Base-by-base conservation (phyloP, 2,888 invertebrate species). In the Oscheius sp. region DNA sequence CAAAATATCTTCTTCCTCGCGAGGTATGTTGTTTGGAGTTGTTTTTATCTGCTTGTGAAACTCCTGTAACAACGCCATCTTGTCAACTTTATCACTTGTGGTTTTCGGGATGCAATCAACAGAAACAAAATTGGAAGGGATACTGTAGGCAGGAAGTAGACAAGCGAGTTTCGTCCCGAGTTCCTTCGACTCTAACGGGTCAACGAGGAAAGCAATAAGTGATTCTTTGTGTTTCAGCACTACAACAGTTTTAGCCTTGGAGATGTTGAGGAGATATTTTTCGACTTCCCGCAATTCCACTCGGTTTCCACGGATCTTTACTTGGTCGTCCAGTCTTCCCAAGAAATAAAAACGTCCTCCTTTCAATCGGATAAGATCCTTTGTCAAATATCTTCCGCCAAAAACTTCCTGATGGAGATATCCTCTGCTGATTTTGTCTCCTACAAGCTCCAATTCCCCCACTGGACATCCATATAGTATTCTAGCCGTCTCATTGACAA, bases 21-120 rank as follows among this genome's bases (percentile, higher is more conserved):
- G 32, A 14, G 67, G 62, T 8, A 8, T 20, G 17, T n/a, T 8
- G 2, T 44, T 38, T 1, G 61, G 59, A 24, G 70, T 68, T 14
- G 63, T 72, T 14, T 67, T 59, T 20, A 70, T 26, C n/a, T 59
- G 28, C 2, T 67, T 36, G 12, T 74, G 67, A 47, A 69, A 73
- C 2, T 71, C 71, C 74, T 76, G 73, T 50, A 76, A 74, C n/a
- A 76, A 63, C 3, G 14, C 26, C 4, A 28, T n/a, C 9, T 71
- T 72, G 49, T 81, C 78, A 6, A 78, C 62, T 72, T 82, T 82
- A 0, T 81, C 80, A 64, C 66, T 75, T 0, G 70, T 68, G 32
- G 72, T 81, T 36, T 75, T 17, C 3, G 80, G 80, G 47, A 82
- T 65, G 26, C 51, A 65, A 6, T 70, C 30, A 14, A 82, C 17